Conservation (phyloP, 2,888 invertebrate genomes). For the Polymixis lichenea region DNA sequence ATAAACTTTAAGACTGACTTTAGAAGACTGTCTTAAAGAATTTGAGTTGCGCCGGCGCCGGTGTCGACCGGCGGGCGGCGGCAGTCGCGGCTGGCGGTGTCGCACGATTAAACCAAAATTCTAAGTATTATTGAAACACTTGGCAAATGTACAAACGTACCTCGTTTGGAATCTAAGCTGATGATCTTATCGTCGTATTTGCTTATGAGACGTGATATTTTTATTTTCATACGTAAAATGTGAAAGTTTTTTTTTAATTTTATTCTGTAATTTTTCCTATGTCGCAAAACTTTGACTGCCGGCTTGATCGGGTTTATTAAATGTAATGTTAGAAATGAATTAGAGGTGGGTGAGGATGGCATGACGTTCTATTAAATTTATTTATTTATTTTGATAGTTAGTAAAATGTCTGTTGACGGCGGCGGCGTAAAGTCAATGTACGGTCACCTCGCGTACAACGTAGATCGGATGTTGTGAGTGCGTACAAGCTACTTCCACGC, state of each 20-base stretch:
- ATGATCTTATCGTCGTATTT: conserved; percentile 65
- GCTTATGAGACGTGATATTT: conserved; percentile 72
- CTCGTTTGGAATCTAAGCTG: conserved; percentile 58
- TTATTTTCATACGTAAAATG: conserved; percentile 76
- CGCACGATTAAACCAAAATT: conserved; percentile 77
- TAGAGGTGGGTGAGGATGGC: conserved; percentile 50
- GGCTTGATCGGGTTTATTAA: conserved; percentile 64
- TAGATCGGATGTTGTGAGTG: conserved; percentile 41
- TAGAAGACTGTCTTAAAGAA: conserved; percentile 89
- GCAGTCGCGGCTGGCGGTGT: conserved; percentile 58
- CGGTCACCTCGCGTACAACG: conserved; percentile 31
- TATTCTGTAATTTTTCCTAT: conserved; percentile 56
- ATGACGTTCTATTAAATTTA: conserved; percentile 49
- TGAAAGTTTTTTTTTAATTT: conserved; percentile 67
- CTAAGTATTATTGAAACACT: conserved; percentile 73
- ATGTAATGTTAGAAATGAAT: conserved; percentile 58
- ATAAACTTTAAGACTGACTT: conserved; percentile 90
- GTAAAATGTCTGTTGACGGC: conserved; percentile 45
- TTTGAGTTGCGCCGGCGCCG: conserved; percentile 69
- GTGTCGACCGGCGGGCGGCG: conserved; percentile 40
- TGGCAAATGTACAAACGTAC: conserved; percentile 58
- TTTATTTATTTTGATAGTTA: conserved; percentile 57
- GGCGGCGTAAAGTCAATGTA: conserved; percentile 25
- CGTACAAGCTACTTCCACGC: conserved; percentile 49
- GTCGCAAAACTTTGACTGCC: conserved; percentile 63